Evolutionary conservation across 92 coral and sea anemone species (phyloP).

Genomic region (Parazoanthus atlanticus): DNA sequence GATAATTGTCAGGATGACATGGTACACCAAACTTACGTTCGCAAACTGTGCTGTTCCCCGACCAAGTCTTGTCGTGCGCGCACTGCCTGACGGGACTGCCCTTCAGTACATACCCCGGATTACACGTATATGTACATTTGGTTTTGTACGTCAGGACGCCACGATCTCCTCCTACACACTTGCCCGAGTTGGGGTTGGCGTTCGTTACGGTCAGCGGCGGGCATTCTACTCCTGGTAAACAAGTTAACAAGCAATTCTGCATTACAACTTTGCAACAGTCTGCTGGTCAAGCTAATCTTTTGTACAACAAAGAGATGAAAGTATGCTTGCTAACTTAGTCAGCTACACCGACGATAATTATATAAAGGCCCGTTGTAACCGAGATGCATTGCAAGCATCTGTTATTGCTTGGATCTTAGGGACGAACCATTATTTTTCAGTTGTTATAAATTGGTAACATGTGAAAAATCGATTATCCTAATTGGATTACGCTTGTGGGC

Average conservation of each 20-base stretch:
- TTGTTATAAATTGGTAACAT: no score
- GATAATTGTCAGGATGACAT: neutral
- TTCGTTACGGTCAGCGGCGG: conserved; percentile 56
- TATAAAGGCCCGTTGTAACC: no score
- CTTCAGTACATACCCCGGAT: conserved; percentile 67
- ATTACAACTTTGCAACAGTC: no score
- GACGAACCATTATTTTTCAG: neutral
- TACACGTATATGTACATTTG: conserved; percentile 77
- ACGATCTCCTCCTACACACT: conserved; percentile 56
- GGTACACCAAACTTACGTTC: conserved; percentile 67
- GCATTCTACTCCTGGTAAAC: conserved; percentile 70
- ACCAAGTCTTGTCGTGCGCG: conserved; percentile 85
- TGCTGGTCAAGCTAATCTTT: no score
- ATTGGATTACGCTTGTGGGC: no score
- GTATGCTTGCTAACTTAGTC: no score
- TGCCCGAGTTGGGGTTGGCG: conserved; percentile 75
- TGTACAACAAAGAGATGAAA: no score
- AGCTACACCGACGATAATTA: no score
- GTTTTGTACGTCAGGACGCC: conserved; percentile 68
- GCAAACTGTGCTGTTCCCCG: conserved; percentile 80
- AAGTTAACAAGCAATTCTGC: neutral
- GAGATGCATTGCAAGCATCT: no score
- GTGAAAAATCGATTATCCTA: no score
- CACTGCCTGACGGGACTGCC: conserved; percentile 82
- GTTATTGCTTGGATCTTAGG: no score